These are phyloP conservation scores for Diarsia dahlii DNA, from an alignment of 2,888 invertebrate genomes.

Conservation along the genomic window DNA sequence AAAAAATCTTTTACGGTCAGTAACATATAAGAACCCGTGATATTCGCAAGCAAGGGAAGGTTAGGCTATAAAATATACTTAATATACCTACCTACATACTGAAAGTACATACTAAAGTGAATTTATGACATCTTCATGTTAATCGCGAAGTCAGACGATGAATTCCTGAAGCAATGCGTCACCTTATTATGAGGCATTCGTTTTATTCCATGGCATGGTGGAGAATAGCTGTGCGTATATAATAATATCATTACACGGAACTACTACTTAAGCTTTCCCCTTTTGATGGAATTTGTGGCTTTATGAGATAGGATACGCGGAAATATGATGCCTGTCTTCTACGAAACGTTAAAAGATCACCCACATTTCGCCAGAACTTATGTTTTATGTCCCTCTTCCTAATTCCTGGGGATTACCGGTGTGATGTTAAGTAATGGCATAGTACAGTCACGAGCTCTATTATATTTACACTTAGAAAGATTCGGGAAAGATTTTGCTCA, in stretches of 20 bases:
- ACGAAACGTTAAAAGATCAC: not conserved
- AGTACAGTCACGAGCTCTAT: no score
- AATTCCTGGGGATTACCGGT: no score
- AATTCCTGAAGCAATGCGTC: slow-evolving; percentile 50
- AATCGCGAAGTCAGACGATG: slow-evolving; percentile 20
- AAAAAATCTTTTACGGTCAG: not conserved
- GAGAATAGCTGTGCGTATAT: slow-evolving; percentile 20
- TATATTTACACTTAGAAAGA: no score
- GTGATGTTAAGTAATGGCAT: no score
- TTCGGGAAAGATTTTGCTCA: no score
- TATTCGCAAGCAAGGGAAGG: not conserved
- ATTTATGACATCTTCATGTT: slow-evolving; percentile 32
- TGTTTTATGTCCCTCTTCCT: not conserved
- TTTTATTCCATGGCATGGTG: slow-evolving; percentile 9
- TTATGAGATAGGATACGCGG: not conserved
- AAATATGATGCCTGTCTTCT: not conserved
- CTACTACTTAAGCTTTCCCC: slow-evolving; percentile 19
- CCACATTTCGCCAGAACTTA: not conserved
- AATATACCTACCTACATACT: not conserved
- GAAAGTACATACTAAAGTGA: not conserved
- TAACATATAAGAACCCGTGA: not conserved
- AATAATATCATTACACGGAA: slow-evolving; percentile 21
- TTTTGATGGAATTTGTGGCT: slow-evolving; percentile 11
- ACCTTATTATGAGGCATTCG: slow-evolving; percentile 29
- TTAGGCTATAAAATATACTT: not conserved